Evolutionary conservation across 2,888 invertebrate genomes (phyloP).

Genomic region (Clivina fossor): DNA sequence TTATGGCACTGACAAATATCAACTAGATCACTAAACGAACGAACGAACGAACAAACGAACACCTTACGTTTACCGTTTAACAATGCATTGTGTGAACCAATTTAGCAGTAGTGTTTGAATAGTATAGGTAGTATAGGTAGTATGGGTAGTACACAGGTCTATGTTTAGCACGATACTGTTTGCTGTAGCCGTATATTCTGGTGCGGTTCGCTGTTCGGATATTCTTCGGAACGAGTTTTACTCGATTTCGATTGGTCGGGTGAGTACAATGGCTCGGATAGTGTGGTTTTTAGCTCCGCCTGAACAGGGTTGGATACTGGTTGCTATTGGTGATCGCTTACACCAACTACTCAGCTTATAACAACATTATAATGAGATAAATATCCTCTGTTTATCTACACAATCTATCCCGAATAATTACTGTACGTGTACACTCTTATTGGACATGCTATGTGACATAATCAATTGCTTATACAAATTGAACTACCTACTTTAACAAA

Average conservation of each 20-base stretch:
- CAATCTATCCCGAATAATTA: constrained; percentile 25
- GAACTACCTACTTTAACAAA: constrained; percentile 18
- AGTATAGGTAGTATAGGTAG: too few species aligned
- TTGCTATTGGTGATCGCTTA: constrained; percentile 25
- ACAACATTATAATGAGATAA: constrained; percentile 28
- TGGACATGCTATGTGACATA: constrained; percentile 27
- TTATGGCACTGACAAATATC: constrained; percentile 20
- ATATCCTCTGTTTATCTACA: constrained; percentile 23
- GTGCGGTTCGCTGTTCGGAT: not conserved
- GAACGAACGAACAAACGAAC: not conserved
- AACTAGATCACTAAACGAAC: constrained; percentile 8
- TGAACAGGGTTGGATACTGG: constrained; percentile 8
- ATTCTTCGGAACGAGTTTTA: too few species aligned
- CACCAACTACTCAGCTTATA: constrained; percentile 23
- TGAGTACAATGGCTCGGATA: constrained; percentile 28
- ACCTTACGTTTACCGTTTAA: constrained; percentile 1
- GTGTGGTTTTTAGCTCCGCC: constrained; percentile 7
- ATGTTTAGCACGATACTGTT: constrained; percentile 25
- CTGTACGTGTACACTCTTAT: constrained; percentile 25
- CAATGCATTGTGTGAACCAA: too few species aligned
- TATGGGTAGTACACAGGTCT: constrained; percentile 20
- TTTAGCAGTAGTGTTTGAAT: too few species aligned
- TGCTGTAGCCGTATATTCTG: constrained; percentile 10
- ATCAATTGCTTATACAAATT: constrained; percentile 29
- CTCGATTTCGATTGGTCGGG: constrained; percentile 11